These are phyloP conservation scores for Podargus strigoides DNA, from an alignment of 2,797 vertebrate species.

Conservation along the genomic window DNA sequence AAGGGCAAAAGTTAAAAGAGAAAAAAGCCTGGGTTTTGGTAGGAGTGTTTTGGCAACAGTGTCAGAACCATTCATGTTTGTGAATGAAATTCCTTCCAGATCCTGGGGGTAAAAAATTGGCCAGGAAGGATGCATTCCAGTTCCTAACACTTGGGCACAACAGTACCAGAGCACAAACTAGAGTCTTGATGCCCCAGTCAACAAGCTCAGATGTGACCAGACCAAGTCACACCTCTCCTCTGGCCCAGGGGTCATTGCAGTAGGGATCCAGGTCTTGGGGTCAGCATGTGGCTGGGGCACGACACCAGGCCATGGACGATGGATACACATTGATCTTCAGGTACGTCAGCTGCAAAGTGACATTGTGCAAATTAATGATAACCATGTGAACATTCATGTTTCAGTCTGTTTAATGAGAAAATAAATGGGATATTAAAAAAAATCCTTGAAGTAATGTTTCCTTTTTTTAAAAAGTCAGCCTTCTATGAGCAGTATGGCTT, in stretches of 20 bases:
- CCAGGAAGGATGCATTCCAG: not conserved
- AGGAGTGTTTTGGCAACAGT: not conserved
- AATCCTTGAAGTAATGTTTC: not conserved
- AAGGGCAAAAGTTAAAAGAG: not conserved
- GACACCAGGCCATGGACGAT: not conserved
- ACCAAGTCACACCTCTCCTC: not conserved
- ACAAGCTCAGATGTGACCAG: not conserved
- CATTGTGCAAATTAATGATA: not conserved
- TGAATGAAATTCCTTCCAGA: not conserved
- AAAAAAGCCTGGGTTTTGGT: not conserved
- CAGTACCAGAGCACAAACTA: not conserved
- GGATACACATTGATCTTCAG: not conserved
- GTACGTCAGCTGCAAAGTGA: not conserved
- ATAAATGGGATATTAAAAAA: not conserved
- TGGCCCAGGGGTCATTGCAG: accelerated
- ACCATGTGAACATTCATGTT: not conserved
- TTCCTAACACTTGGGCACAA: not conserved
- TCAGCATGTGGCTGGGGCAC: accelerated
- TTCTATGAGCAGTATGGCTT: not conserved
- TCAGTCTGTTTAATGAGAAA: not conserved
- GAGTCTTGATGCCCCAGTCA: not conserved
- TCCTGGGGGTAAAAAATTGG: not conserved
- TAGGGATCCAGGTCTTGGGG: not conserved
- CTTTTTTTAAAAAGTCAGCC: not conserved
- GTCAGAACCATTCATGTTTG: not conserved